These are phyloP conservation scores for Bombus difficillimus DNA, from an alignment of 1,140 invertebrate genomes.

Conservation along the genomic window DNA sequence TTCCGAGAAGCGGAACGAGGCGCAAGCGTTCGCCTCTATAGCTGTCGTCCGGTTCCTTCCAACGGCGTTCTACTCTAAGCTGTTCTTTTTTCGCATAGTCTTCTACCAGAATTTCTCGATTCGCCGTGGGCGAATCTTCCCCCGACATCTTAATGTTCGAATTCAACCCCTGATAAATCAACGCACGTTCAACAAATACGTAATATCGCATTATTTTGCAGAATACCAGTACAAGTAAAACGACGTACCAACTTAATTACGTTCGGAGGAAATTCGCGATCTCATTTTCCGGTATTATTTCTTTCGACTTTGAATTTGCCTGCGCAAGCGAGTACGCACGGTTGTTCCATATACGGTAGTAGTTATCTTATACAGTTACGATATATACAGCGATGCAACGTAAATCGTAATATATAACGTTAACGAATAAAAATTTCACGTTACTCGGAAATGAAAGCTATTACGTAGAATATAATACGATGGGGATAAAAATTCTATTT, in stretches of 20 bases:
- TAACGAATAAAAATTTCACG: too few species aligned
- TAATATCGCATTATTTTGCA: too few species aligned
- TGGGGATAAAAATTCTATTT: too few species aligned
- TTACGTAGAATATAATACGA: too few species aligned
- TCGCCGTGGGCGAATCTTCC: neutral
- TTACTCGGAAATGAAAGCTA: too few species aligned
- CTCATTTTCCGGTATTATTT: neutral
- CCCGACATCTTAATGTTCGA: neutral
- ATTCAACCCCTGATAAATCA: neutral
- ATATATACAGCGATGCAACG: too few species aligned
- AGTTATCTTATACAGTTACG: too few species aligned
- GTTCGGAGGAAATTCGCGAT: neutral
- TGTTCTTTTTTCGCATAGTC: constrained; percentile 22
- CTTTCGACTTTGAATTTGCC: neutral
- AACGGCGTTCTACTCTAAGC: neutral
- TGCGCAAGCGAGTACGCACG: neutral
- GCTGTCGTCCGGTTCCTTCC: constrained; percentile 36
- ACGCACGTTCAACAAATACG: too few species aligned
- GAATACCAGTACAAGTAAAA: neutral
- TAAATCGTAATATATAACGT: too few species aligned
- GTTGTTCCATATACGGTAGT: too few species aligned
- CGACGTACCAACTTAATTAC: neutral
- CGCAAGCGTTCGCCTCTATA: constrained; percentile 1
- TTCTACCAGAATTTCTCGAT: too few species aligned
- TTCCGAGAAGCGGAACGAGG: constrained; percentile 45